Percentiles rank a stretch among this genome's conserved stretches.
Conservation (phyloP, 2,797 vertebrate species). For the Loris lydekkerianus region DNA sequence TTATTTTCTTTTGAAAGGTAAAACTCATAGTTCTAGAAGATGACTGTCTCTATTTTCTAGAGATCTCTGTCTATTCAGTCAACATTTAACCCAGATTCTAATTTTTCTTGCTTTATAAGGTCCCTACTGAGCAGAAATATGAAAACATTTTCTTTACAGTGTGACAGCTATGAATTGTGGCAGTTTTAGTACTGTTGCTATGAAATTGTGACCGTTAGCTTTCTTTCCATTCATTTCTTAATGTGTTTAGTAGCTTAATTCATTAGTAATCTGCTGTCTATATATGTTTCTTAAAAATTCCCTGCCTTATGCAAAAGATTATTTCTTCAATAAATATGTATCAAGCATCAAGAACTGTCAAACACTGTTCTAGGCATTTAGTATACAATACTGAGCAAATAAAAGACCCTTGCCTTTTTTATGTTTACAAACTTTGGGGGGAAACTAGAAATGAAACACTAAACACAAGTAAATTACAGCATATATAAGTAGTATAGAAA, state of each 20-base stretch:
- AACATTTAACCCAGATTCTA: background rate
- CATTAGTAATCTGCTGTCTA: background rate
- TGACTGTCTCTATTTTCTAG: background rate
- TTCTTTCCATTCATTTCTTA: background rate
- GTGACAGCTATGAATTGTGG: conserved; percentile 10
- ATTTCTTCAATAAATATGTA: background rate
- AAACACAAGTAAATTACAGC: background rate
- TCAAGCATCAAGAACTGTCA: background rate
- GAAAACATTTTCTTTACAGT: conserved; percentile 27
- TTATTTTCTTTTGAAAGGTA: conserved; percentile 18
- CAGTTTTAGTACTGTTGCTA: background rate
- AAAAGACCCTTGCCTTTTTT: background rate
- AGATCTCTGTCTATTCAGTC: background rate
- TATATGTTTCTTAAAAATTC: conserved; percentile 8
- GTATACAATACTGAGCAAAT: background rate
- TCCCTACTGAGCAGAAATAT: background rate
- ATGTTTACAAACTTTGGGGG: background rate
- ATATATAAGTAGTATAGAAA: background rate
- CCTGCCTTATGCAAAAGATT: background rate
- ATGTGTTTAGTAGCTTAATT: background rate
- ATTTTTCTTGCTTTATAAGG: conserved; percentile 2
- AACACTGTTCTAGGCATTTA: background rate
- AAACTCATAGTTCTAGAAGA: background rate
- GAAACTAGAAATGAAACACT: conserved; percentile 27
- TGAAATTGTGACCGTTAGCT: conserved; percentile 21